phyloP scores from a whole-genome alignment of 2,888 invertebrate genomes.

The Agrenia bidenticulata region DNA sequence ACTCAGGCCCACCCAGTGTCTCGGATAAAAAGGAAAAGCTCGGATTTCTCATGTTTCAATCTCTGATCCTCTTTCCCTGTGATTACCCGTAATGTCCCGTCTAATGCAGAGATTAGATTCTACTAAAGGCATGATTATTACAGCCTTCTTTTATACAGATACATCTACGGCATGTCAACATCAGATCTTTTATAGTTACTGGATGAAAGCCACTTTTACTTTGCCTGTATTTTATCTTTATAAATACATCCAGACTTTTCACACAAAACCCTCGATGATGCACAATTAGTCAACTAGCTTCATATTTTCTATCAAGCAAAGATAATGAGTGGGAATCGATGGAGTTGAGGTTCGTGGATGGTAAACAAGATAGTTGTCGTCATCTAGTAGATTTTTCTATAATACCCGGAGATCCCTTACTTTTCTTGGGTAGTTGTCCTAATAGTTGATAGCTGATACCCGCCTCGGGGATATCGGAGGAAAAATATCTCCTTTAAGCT shows the following conservation, averaged over 20 bases:
- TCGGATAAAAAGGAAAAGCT: slow-evolving; percentile 8
- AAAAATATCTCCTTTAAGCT: too few species aligned
- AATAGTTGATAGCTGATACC: not conserved
- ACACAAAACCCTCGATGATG: too few species aligned
- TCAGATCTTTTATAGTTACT: not conserved
- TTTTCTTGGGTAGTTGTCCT: not conserved
- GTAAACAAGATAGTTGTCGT: slow-evolving; percentile 37
- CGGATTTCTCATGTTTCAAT: not conserved
- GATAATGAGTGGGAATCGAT: not conserved
- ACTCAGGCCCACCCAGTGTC: not conserved
- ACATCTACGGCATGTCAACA: not conserved
- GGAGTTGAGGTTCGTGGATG: not conserved
- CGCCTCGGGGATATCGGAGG: too few species aligned
- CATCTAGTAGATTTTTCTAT: slow-evolving; percentile 50
- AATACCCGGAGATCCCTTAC: slow-evolving; percentile 1
- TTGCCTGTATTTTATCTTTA: not conserved
- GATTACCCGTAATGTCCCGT: slow-evolving; percentile 8
- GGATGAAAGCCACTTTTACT: not conserved
- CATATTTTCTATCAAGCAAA: too few species aligned
- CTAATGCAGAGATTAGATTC: slow-evolving; percentile 5
- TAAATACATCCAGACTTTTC: too few species aligned
- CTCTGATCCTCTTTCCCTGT: slow-evolving; percentile 2
- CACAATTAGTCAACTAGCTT: too few species aligned
- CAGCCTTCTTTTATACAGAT: not conserved
- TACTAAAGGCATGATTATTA: not conserved